Percentiles rank a stretch among this genome's conserved stretches.
These are phyloP conservation scores for Acridotheres tristis DNA, from an alignment of 2,797 vertebrate species.

Conservation along the genomic window DNA sequence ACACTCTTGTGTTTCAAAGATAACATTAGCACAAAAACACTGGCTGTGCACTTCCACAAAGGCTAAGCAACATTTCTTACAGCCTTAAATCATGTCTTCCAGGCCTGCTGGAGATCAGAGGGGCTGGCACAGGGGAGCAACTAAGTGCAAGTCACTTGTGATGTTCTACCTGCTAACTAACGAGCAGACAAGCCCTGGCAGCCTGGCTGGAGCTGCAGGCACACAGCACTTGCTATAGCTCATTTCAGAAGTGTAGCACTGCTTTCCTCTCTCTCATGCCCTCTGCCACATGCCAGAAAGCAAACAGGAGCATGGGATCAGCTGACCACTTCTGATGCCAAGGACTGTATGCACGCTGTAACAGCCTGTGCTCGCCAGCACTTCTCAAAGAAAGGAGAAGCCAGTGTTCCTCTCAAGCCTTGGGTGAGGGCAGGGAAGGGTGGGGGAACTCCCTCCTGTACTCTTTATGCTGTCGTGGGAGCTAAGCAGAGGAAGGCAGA, in stretches of 20 bases:
- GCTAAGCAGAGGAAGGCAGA: not conserved
- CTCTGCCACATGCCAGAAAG: not conserved
- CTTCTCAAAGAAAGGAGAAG: not conserved
- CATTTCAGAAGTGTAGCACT: not conserved
- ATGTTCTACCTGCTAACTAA: constrained; percentile 19
- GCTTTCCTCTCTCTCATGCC: not conserved
- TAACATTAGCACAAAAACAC: not conserved
- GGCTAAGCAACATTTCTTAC: not conserved
- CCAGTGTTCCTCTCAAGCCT: not conserved
- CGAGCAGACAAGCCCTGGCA: not conserved
- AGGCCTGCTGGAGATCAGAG: not conserved
- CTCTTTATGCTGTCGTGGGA: not conserved
- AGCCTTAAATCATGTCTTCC: not conserved
- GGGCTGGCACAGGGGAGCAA: not conserved
- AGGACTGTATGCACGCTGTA: not conserved
- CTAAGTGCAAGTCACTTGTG: not conserved
- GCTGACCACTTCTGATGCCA: constrained; percentile 14
- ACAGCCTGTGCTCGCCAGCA: not conserved
- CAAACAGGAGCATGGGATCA: not conserved
- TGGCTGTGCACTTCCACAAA: not conserved
- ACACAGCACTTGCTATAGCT: not conserved
- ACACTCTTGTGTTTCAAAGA: not conserved
- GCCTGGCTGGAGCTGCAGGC: not conserved
- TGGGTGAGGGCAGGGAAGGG: not conserved
- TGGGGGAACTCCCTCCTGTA: not conserved